These are phyloP conservation scores for Fragum sueziense DNA, from an alignment of 2,888 invertebrate species.

Conservation along the genomic window DNA sequence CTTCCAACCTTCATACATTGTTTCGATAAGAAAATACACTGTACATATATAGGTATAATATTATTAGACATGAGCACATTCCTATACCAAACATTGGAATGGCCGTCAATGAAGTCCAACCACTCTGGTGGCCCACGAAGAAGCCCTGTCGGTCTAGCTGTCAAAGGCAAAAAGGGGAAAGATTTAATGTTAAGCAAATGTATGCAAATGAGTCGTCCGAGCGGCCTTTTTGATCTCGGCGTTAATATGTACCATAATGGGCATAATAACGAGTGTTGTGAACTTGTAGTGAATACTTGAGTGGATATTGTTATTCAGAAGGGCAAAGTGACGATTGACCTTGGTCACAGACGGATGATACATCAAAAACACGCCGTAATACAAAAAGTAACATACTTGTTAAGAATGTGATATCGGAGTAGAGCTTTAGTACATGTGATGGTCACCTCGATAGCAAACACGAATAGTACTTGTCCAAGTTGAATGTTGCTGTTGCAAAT, in stretches of 20 bases:
- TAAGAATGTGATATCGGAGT: neutral
- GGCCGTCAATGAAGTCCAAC: too few species aligned
- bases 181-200: constrained; percentile 22
- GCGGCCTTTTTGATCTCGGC: constrained; percentile 16
- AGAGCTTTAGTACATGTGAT: too few species aligned
- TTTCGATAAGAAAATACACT: too few species aligned
- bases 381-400: neutral
- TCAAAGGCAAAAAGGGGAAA: neutral
- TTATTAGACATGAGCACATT: too few species aligned
- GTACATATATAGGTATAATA: too few species aligned
- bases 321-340: neutral
- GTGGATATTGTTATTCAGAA: neutral
- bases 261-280: constrained; percentile 7
- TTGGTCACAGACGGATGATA: neutral
- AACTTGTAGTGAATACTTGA: constrained; percentile 1
- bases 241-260: constrained; percentile 18
- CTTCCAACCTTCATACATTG: too few species aligned
- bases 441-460: too few species aligned
- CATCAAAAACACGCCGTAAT: neutral
- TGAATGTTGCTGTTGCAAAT: too few species aligned
- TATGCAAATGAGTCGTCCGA: constrained; percentile 13
- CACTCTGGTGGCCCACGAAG: neutral
- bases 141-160: neutral
- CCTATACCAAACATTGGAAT: too few species aligned
- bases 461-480: too few species aligned